Evolutionary conservation across 2,113 vertebrate genomes (phyloP).

Genomic region (Sialia sialis): DNA sequence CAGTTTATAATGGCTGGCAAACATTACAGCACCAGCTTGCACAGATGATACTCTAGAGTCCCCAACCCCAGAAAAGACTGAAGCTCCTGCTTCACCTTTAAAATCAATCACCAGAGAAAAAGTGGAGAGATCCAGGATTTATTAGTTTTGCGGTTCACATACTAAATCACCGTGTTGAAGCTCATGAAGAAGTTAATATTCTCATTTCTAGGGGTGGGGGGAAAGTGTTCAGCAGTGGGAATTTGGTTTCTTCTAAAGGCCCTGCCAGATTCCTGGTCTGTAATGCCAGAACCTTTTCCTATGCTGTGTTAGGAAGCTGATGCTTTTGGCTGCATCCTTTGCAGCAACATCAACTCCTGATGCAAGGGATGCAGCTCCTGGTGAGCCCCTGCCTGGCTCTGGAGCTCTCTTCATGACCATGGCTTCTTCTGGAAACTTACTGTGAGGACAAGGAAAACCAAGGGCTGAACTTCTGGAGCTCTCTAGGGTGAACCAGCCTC

Average conservation of each 20-base stretch:
- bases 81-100: not conserved
- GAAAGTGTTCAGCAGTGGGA: not conserved
- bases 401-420: not conserved
- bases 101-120: not conserved
- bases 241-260: not conserved
- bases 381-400: not conserved
- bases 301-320: not conserved
- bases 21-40: accelerated
- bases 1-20: not conserved
- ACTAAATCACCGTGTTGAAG: not conserved
- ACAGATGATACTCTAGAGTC: not conserved
- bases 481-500: not conserved
- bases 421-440: not conserved
- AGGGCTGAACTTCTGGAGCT: not conserved
- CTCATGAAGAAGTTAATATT: not conserved
- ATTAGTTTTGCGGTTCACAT: not conserved
- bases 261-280: not conserved
- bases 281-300: not conserved
- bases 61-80: not conserved
- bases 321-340: not conserved
- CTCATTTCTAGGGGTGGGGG: accelerated
- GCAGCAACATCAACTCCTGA: not conserved
- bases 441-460: not conserved
- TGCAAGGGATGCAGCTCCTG: not conserved
- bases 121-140: not conserved